Conservation (phyloP, 1,140 invertebrate species). For the Lanistes nyassanus region DNA sequence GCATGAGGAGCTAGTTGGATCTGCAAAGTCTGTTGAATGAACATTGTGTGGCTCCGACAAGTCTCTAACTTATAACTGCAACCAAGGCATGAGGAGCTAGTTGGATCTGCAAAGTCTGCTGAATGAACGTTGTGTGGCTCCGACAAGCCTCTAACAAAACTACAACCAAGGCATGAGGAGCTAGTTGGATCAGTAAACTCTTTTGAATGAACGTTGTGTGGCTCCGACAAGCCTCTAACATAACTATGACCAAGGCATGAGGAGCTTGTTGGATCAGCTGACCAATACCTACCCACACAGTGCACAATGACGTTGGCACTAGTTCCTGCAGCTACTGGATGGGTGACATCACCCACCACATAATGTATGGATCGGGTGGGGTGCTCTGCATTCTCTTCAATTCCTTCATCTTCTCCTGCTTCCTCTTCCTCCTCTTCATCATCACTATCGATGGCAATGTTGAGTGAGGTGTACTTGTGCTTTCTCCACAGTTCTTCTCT, state of each 20-base stretch:
- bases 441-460: slow-evolving; percentile 48
- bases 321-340: slow-evolving; percentile 45
- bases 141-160: neutral
- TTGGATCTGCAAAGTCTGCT: too few species aligned
- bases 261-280: too few species aligned
- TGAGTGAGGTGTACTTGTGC: slow-evolving; percentile 55
- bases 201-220: too few species aligned
- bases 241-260: too few species aligned
- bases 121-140: too few species aligned
- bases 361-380: slow-evolving; percentile 49
- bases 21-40: too few species aligned
- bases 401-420: neutral
- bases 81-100: too few species aligned
- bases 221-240: neutral
- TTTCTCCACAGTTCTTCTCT: slow-evolving; percentile 61
- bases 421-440: slow-evolving; percentile 42
- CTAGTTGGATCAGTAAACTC: too few species aligned
- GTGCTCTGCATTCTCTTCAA: slow-evolving; percentile 35
- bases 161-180: too few species aligned
- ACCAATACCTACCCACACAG: slow-evolving; percentile 55
- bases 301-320: slow-evolving; percentile 56
- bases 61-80: neutral
- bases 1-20: too few species aligned
- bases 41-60: too few species aligned
- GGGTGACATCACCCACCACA: slow-evolving; percentile 64